Base-by-base conservation (phyloP, 1,140 invertebrate genomes). In the Lordiphosa clarofinis region DNA sequence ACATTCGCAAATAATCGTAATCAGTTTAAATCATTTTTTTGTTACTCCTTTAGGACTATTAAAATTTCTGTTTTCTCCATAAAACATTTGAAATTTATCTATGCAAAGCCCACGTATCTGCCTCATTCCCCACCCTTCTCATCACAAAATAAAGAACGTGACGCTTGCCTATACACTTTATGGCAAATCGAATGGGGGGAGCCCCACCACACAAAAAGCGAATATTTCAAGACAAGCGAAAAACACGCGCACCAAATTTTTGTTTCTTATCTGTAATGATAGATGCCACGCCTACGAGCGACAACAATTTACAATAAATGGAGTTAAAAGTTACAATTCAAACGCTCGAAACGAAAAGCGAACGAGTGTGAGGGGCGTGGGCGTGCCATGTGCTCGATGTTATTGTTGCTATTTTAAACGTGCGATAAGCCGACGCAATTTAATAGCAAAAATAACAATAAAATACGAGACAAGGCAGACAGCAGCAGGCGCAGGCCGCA, bases 391-490 rank as follows among this genome's bases (percentile, higher is more conserved):
- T 56, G 52, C 53, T 40, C 54, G 19, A 40, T 57, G 60, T 81
- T 74, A 57, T 69, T 79, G 69, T 56, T 70, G 74, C 43, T 61
- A 54, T 82, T 81, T 84, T 84, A 73, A 84, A 84, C 78, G 78
- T 84, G 78, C 78, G 78, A 84, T 84, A 84, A 84, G 78, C 78
- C 73, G 57, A 84, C 73, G 73, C 78, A 84, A 84, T 84, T 84
- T 84, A 84, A 84, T 84, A 84, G 78, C 73, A 84, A 84, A 84
- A 84, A 84, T 84, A 84, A 84, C 78, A 84, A 84, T 84, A 84
- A 84, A 84, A 84, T 73, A 78, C 78, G 63, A 63, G 67, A 81
- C 75, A 66, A 56, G 65, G 36, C 65, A 58, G 59, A 50, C 59
- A 70, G 61, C 19, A 57, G 39, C 13, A 53, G 48, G 36, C 7